Percentiles rank a stretch among this genome's conserved stretches.
Conservation (phyloP, 2,113 vertebrate species). For the Daboia siamensis region DNA sequence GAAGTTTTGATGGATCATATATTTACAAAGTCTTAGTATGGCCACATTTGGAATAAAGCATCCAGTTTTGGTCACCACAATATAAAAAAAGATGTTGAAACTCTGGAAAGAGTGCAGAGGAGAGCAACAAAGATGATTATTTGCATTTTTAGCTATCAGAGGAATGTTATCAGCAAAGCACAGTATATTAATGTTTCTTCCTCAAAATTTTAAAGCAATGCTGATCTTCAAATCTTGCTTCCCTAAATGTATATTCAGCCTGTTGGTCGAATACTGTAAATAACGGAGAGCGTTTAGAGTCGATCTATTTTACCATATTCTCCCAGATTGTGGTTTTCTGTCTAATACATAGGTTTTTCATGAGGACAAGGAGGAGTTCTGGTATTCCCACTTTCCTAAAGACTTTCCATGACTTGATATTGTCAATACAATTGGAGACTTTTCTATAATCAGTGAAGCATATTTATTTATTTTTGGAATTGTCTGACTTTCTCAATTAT, state of each 20-base stretch:
- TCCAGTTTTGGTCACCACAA: neutral
- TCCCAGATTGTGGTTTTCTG: neutral
- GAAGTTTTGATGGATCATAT: neutral
- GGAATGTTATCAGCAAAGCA: neutral
- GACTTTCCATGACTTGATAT: neutral
- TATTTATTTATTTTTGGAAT: neutral
- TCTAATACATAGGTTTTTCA: neutral
- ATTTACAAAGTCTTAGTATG: neutral
- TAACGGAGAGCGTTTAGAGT: neutral
- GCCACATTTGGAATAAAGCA: neutral
- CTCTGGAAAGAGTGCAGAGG: neutral
- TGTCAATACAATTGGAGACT: neutral
- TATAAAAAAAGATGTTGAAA: neutral
- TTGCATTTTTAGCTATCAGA: neutral
- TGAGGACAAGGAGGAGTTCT: neutral
- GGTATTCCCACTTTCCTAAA: neutral
- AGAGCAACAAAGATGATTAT: neutral
- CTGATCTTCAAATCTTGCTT: neutral
- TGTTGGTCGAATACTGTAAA: neutral
- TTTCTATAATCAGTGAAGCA: neutral
- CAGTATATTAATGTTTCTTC: neutral
- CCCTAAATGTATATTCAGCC: neutral
- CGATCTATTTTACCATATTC: neutral
- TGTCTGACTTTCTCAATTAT: neutral
- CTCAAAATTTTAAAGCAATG: neutral